Conservation (phyloP, 2,797 vertebrate genomes). For the Paguma larvata region DNA sequence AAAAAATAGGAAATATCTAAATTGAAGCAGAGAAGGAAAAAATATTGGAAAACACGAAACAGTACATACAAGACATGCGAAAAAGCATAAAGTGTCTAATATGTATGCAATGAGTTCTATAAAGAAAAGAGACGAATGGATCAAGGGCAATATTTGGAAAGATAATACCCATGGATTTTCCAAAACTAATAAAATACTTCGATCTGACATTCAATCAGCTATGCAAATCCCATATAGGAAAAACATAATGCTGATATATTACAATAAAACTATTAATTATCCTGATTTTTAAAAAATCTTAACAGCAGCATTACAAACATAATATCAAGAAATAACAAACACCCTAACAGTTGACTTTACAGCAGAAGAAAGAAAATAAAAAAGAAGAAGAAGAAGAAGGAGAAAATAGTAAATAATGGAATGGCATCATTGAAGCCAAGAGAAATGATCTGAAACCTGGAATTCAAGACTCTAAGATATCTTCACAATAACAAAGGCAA, state of each 20-base stretch:
- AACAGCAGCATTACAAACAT: not conserved
- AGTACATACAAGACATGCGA: not conserved
- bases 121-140: not conserved
- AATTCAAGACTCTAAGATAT: not conserved
- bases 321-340: not conserved
- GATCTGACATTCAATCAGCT: not conserved
- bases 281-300: not conserved
- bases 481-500: not conserved
- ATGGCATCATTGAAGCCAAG: not conserved
- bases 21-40: not conserved
- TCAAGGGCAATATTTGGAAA: not conserved
- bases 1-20: not conserved
- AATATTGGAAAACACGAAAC: not conserved
- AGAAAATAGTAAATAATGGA: not conserved
- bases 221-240: not conserved
- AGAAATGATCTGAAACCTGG: not conserved
- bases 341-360: not conserved
- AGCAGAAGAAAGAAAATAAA: not conserved
- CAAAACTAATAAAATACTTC: not conserved
- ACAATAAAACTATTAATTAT: not conserved
- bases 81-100: not conserved
- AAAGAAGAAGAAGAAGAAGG: no score
- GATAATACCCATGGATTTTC: not conserved
- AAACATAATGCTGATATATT: not conserved
- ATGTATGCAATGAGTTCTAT: not conserved